These are phyloP conservation scores for Peromyscus nudipes DNA, from an alignment of 2,797 vertebrate species.

Conservation along the genomic window DNA sequence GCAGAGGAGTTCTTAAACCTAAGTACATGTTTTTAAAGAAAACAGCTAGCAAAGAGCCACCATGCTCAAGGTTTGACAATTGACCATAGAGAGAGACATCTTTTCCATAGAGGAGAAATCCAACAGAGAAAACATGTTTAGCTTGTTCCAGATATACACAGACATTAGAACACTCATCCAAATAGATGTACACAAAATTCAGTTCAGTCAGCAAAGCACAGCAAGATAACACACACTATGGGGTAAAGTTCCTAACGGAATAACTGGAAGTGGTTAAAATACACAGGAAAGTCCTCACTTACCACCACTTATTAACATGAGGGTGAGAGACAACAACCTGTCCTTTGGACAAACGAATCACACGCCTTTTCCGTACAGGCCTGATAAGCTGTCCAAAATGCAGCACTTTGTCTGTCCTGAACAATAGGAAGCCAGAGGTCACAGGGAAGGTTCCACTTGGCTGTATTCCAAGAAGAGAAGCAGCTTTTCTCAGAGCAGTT, in stretches of 20 bases:
- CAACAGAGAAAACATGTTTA: conserved; percentile 10
- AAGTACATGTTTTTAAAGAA: background rate
- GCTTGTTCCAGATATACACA: background rate
- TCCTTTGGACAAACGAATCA: conserved; percentile 1
- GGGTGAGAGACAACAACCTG: conserved; percentile 4
- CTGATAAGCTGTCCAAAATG: background rate
- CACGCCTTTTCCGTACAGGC: background rate
- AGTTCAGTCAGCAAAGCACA: background rate
- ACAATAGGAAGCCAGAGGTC: conserved; percentile 57
- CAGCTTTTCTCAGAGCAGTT: conserved; percentile 12
- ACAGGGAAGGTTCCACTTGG: conserved; percentile 40
- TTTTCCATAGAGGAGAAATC: conserved; percentile 22
- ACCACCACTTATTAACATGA: background rate
- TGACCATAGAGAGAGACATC: conserved; percentile 3
- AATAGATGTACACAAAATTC: background rate
- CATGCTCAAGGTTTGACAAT: background rate
- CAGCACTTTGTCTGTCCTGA: conserved; percentile 8
- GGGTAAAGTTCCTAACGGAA: conserved; percentile 23
- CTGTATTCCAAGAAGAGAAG: background rate
- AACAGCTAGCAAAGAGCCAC: conserved; percentile 36
- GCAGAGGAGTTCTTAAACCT: background rate
- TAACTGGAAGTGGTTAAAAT: conserved; percentile 13
- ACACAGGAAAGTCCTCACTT: conserved; percentile 13
- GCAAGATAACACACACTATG: background rate
- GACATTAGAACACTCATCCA: background rate